A percentile compares a stretch with the other conserved stretches of the same genome.
phyloP scores from a whole-genome alignment of 1,140 invertebrate genomes.

The Drosophila nasuta region DNA sequence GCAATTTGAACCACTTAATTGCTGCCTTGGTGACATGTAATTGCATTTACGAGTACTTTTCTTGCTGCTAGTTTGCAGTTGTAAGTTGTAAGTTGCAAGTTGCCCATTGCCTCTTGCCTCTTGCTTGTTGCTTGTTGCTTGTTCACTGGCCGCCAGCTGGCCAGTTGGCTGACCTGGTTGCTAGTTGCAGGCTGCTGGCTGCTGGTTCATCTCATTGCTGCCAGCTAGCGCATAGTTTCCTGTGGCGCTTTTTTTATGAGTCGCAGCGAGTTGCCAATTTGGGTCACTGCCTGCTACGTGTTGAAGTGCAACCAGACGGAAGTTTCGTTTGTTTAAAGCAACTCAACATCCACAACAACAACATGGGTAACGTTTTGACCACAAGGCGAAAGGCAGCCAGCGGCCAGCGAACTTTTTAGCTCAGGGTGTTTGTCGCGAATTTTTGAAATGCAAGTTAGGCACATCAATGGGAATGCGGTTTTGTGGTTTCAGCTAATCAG shows the following conservation, averaged over 20 bases:
- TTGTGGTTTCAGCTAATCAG: conserved; percentile 30
- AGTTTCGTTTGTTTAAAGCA: conserved; percentile 55
- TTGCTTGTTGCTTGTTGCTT: not conserved
- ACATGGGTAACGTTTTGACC: conserved; percentile 8
- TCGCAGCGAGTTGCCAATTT: conserved; percentile 56
- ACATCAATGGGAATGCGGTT: conserved; percentile 21
- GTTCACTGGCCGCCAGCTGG: not conserved
- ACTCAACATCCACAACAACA: not conserved
- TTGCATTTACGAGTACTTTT: conserved; percentile 27
- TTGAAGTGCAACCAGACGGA: conserved; percentile 74
- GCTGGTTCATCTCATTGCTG: conserved; percentile 15
- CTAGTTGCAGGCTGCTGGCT: conserved; percentile 4
- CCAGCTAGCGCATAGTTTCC: conserved; percentile 53
- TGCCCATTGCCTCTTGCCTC: not conserved
- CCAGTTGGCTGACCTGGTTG: too few species aligned
- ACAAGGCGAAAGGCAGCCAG: conserved; percentile 28
- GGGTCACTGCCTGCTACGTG: conserved; percentile 64
- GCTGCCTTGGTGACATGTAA: conserved; percentile 42
- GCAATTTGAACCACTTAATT: conserved; percentile 59
- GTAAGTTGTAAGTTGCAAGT: conserved; percentile 5
- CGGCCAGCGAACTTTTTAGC: conserved; percentile 33
- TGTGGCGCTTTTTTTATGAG: conserved; percentile 57
- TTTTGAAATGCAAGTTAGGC: conserved; percentile 8
- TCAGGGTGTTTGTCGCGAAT: conserved; percentile 16
- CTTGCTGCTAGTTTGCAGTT: not conserved